Evolutionary conservation across 2,888 invertebrate genomes (phyloP).

Genomic region (Fragum whitleyi): DNA sequence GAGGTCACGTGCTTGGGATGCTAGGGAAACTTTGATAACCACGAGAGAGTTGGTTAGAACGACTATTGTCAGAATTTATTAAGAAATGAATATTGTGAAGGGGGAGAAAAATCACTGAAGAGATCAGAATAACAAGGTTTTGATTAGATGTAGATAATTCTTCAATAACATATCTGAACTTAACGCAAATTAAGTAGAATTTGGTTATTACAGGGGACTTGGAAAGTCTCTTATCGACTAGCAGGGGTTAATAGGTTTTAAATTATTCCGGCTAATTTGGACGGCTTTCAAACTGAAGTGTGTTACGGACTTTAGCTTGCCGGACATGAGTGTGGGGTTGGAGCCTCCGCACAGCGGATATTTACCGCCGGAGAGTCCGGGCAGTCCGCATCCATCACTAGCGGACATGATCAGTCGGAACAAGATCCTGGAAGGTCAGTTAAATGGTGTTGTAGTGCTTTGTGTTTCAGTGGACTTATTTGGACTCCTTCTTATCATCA

Average conservation of each 20-base stretch:
- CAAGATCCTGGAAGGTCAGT: slow-evolving; percentile 82
- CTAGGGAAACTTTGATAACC: slow-evolving; percentile 11
- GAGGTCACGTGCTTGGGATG: slow-evolving; percentile 37
- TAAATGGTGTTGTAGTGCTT: background rate
- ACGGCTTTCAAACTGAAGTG: slow-evolving; percentile 15
- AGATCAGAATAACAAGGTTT: slow-evolving; percentile 20
- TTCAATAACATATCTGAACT: slow-evolving; percentile 6
- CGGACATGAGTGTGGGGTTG: slow-evolving; percentile 55
- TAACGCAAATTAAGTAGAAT: slow-evolving; percentile 10
- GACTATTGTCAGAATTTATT: slow-evolving; percentile 32
- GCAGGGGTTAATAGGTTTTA: background rate
- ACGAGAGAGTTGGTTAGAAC: slow-evolving; percentile 13
- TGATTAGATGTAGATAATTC: slow-evolving; percentile 25
- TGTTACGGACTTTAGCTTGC: background rate
- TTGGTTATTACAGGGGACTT: slow-evolving; percentile 8
- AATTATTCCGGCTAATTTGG: slow-evolving; percentile 7
- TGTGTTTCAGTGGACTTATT: background rate
- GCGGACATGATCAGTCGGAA: slow-evolving; percentile 82
- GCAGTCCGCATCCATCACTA: slow-evolving; percentile 72
- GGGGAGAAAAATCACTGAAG: slow-evolving; percentile 14
- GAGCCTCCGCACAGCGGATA: slow-evolving; percentile 56
- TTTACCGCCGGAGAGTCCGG: slow-evolving; percentile 61
- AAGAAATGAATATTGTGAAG: slow-evolving; percentile 27
- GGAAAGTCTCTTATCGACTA: background rate
- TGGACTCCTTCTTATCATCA: background rate